Evolutionary conservation across 2,113 vertebrate genomes (phyloP).

Genomic region (Myocastor coypus): DNA sequence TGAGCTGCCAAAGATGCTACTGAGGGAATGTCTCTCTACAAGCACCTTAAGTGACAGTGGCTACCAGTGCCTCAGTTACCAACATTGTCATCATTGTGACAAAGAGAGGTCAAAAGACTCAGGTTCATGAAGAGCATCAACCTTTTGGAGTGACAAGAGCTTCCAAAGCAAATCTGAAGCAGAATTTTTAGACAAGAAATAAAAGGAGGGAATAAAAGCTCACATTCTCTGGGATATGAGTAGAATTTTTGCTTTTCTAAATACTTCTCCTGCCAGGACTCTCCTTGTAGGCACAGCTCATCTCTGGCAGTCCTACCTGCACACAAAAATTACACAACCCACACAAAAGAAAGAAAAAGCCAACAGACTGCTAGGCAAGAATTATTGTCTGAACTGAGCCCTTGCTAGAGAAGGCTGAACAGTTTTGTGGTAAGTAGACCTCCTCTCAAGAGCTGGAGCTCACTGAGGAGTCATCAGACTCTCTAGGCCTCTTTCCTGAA

Average conservation of each 20-base stretch:
- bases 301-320: slow-evolving; percentile 55
- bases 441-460: slow-evolving; percentile 9
- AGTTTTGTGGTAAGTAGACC: background rate
- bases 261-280: slow-evolving; percentile 11
- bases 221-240: background rate
- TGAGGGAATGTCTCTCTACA: background rate
- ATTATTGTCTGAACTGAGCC: background rate
- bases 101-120: background rate
- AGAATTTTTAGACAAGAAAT: slow-evolving; percentile 54
- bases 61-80: background rate
- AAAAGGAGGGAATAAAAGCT: slow-evolving; percentile 49
- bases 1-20: background rate
- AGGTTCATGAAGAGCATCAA: background rate
- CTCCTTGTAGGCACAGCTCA: slow-evolving; percentile 27
- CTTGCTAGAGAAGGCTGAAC: slow-evolving; percentile 1
- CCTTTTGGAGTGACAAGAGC: slow-evolving; percentile 49
- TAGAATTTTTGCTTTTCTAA: slow-evolving; percentile 48
- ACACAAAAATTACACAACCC: slow-evolving; percentile 67
- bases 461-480: background rate
- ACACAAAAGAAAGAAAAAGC: slow-evolving; percentile 62
- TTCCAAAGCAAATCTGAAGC: slow-evolving; percentile 60
- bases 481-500: slow-evolving; percentile 40
- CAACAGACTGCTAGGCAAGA: background rate
- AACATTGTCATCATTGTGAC: background rate
- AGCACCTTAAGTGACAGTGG: too few species aligned